These are phyloP conservation scores for Oscheius sp. DNA, from an alignment of 1,140 invertebrate species.

Conservation along the genomic window DNA sequence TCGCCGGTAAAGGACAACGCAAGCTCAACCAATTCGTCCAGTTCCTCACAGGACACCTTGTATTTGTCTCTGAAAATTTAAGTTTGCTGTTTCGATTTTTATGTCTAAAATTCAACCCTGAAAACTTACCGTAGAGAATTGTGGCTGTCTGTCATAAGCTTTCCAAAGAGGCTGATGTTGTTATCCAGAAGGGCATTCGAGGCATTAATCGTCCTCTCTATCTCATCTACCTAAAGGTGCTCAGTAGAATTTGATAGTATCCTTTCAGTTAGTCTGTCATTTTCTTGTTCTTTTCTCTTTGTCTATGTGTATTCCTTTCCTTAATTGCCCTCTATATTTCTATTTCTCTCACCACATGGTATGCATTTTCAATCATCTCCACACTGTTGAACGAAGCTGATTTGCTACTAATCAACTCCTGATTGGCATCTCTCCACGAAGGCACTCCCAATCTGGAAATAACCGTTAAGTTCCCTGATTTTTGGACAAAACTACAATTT, in stretches of 20 bases:
- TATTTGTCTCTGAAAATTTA: slow-evolving; percentile 27
- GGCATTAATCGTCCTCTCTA: slow-evolving; percentile 11
- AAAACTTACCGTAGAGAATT: slow-evolving; percentile 12
- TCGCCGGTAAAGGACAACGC: slow-evolving; percentile 3
- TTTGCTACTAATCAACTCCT: not conserved
- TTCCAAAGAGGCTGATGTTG: slow-evolving; percentile 17
- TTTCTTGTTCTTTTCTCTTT: too few relatives aligned
- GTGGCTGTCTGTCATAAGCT: slow-evolving; percentile 21
- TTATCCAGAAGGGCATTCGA: slow-evolving; percentile 22
- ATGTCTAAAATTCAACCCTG: too few relatives aligned
- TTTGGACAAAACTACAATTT: slow-evolving; percentile 17
- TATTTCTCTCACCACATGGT: slow-evolving; percentile 14
- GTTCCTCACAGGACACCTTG: slow-evolving; percentile 14
- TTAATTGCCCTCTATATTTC: too few relatives aligned
- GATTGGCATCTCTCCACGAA: slow-evolving; percentile 21
- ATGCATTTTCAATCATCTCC: slow-evolving; percentile 11
- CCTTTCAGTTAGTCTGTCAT: too few relatives aligned
- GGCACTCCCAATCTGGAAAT: slow-evolving; percentile 7
- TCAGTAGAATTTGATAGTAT: too few relatives aligned
- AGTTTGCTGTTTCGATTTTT: not conserved
- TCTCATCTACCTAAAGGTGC: slow-evolving; percentile 1
- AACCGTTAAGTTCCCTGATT: not conserved
- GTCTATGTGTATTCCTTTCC: too few relatives aligned
- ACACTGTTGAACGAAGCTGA: not conserved
- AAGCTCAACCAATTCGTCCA: slow-evolving; percentile 23